Base-by-base conservation (phyloP, 1,140 invertebrate genomes). In the Akabosia matsudoensis region DNA sequence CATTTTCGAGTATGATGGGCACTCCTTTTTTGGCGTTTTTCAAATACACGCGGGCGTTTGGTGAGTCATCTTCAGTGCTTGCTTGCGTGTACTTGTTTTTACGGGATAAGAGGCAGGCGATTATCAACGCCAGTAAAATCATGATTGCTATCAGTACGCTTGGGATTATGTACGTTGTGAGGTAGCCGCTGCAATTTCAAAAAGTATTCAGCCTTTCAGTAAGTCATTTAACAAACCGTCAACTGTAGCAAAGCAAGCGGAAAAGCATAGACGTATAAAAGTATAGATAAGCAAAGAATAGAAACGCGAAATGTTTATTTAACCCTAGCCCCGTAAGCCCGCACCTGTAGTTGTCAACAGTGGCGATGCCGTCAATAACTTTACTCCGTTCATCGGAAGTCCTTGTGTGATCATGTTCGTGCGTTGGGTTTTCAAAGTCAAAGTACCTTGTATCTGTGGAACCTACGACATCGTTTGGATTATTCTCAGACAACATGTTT, bases 1-100 rank as follows among this genome's bases (percentile, higher is more conserved):
- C 96, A 85, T 98, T 81, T 67, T 85, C 92, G 85, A 97, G 97
- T 80, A 97, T 97, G 4, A 97, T 93, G 0, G 96, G 96, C 81
- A 96, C 93, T 61, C 94, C 94, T 85, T 95, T 96, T 79, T 91
- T 94, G 10, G 93, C 88, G 85, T 81, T 93, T 92, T 79, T 93
- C 7, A 33, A 16, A 28, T 45, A 72, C 30, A 28, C 37, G 10
- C n/a, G 37, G n/a, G 37, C n/a, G 33, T 72, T 51, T 1, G 70
- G 37, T 4, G 70, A 24, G 89, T 89, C 2, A 88, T 67, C 61
- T 30, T 67, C 61, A 4, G 61, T 67, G n/a, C 61, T 67, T 7
- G 61, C 61, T n/a, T 67, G 61, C 24, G 85, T 30, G 79, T 82
- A 86, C 79, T 84, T 87, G 79, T 84, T 82, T 83, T 85, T 88